phyloP scores from a whole-genome alignment of 2,797 vertebrate species.

The Syncerus caffer region DNA sequence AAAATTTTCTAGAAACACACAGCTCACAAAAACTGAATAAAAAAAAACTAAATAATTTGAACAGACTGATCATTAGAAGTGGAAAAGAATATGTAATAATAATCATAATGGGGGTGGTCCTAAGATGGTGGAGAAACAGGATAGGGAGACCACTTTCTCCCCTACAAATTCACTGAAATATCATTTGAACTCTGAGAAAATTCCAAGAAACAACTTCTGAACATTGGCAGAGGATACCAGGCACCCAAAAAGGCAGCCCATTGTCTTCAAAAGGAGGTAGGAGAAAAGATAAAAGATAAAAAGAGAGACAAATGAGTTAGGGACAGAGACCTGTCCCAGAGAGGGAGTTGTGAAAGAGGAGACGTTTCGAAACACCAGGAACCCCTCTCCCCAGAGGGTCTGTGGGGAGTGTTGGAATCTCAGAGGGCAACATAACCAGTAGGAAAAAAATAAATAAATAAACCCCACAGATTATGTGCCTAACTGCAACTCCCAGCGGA shows the following conservation, averaged over 20 bases:
- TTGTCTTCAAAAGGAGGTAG: background rate
- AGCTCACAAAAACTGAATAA: too few species aligned
- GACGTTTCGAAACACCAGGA: background rate
- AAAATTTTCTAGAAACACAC: too few species aligned
- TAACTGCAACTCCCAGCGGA: background rate
- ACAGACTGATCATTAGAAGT: too few species aligned
- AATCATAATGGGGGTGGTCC: too few species aligned
- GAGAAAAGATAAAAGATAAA: background rate
- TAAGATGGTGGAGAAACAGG: background rate
- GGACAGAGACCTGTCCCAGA: background rate
- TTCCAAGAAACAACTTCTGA: background rate
- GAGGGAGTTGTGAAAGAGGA: background rate
- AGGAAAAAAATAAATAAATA: background rate
- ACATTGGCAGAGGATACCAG: background rate
- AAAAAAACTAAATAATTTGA: too few species aligned
- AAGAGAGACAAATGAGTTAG: background rate
- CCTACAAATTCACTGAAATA: background rate
- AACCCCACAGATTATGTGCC: accelerated
- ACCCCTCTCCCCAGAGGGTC: background rate
- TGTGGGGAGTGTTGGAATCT: background rate
- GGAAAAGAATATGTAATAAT: too few species aligned
- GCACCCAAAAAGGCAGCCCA: background rate
- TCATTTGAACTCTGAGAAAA: background rate
- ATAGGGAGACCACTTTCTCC: background rate
- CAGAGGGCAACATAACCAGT: too few species aligned